phyloP scores from a whole-genome alignment of 2,113 vertebrate genomes.

The Thomomys bottae region DNA sequence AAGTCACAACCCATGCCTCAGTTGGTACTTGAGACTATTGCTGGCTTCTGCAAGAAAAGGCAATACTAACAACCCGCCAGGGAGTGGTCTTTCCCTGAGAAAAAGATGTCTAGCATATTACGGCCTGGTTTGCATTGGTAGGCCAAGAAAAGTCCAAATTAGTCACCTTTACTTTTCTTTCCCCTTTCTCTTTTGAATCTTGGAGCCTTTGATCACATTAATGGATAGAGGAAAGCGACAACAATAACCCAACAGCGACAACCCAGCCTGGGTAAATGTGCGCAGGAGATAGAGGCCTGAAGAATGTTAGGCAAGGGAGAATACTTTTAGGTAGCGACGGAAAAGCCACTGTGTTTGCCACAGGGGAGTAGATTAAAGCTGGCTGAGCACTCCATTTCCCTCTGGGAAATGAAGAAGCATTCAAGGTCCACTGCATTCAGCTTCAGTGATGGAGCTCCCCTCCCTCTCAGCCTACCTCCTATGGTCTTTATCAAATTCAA shows the following conservation, averaged over 20 bases:
- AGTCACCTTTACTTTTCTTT: not conserved
- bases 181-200: not conserved
- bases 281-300: slow-evolving; percentile 7
- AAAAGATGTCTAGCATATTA: fast-evolving
- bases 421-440: slow-evolving; percentile 49
- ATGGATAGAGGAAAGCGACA: not conserved
- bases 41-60: not conserved
- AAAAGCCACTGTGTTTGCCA: slow-evolving; percentile 47
- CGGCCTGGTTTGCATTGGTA: not conserved
- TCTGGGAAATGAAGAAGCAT: slow-evolving; percentile 26
- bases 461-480: not conserved
- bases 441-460: not conserved
- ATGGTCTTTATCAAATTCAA: slow-evolving; percentile 66
- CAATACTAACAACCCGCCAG: no score
- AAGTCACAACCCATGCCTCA: not conserved
- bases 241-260: not conserved
- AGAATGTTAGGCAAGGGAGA: not conserved
- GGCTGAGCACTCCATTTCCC: slow-evolving; percentile 62
- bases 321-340: not conserved
- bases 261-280: not conserved
- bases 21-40: not conserved
- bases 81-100: not conserved
- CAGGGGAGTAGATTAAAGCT: slow-evolving; percentile 60
- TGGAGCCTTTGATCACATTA: not conserved
- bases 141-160: not conserved